Base-by-base conservation (phyloP, 2,888 invertebrate species). In the Erynnis tages region DNA sequence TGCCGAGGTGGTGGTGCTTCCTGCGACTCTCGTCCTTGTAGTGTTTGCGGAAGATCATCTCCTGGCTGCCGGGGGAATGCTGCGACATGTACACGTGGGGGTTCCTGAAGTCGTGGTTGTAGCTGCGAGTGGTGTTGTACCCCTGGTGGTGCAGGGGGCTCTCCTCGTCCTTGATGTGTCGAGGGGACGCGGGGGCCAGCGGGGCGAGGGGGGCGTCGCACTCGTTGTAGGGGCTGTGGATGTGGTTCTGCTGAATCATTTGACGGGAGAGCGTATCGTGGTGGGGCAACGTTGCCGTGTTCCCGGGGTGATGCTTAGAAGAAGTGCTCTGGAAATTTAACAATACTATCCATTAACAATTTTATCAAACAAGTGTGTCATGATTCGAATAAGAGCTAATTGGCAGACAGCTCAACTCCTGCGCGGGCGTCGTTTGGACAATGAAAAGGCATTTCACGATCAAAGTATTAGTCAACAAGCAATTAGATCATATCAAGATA, bases 271-370 rank as follows among this genome's bases (percentile, higher is more conserved):
- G 84, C 75, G 75, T 92, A 86, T 83, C 93, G 84, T 67, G 93
- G 90, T 75, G 94, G 85, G 83, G 94, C 85, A 88, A 92, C 82
- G 88, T 94, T 87, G 89, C 92, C 79, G 75, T 92, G 91, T 76
- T 93, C 85, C 72, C 93, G 87, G 84, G 92, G 56, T 88, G 93
- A 63, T 94, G 94, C 79, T 94, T 94, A 94, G 94, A 94, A 93
- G 94, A 94, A 93, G 94, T 94, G 93, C 94, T 94, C 94, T 95
- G 94, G 65, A 82, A 73, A 64, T 60, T 35, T 21, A 23, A 13
- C n/a, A n/a, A n/a, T n/a, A 21, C 19, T 11, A 4, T 7, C 2
- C n/a, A n/a, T 17, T 4, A 17, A 8, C 21, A 11, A 16, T 23
- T 6, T 11, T 38, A 16, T 3, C 13, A 21, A 6, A 13, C 2